phyloP scores from a whole-genome alignment of 2,888 invertebrate species.

The Hirtodrosophila cameraria region DNA sequence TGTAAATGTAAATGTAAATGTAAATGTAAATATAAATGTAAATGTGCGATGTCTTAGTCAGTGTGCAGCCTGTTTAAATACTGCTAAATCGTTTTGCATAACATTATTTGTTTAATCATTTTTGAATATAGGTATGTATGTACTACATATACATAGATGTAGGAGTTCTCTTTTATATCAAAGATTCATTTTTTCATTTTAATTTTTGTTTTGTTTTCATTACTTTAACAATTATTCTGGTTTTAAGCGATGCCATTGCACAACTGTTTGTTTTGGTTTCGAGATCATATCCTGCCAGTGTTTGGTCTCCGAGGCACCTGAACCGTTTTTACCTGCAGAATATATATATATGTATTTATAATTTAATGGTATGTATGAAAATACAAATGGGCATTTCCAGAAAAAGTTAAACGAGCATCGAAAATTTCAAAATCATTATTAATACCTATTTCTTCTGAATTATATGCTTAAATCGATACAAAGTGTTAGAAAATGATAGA shows the following conservation, averaged over 20 bases:
- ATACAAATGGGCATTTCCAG: no score
- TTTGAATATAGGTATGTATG: constrained; percentile 26
- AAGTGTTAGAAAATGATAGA: no score
- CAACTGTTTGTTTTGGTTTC: constrained; percentile 97
- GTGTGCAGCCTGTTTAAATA: constrained; percentile 9
- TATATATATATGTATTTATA: not conserved
- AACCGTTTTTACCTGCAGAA: constrained; percentile 92
- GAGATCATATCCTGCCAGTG: constrained; percentile 99
- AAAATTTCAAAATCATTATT: no score
- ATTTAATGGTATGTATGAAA: no score
- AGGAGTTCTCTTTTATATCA: constrained; percentile 1
- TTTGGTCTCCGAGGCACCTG: constrained; percentile 97
- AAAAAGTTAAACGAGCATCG: no score
- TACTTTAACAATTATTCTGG: constrained; percentile 88
- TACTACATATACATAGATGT: constrained; percentile 12
- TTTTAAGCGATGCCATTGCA: constrained; percentile 98
- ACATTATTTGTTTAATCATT: constrained; percentile 3
- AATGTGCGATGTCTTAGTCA: constrained; percentile 10
- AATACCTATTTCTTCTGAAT: no score
- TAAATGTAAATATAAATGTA: not conserved
- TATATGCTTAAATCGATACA: no score
- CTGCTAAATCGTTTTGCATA: constrained; percentile 5
- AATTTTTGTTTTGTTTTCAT: no score
- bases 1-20: not conserved
- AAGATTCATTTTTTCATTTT: constrained; percentile 1